Percentiles rank a stretch among this genome's conserved stretches.
Evolutionary conservation across 1,140 invertebrate species (phyloP).

Genomic region (Papilio helenus): DNA sequence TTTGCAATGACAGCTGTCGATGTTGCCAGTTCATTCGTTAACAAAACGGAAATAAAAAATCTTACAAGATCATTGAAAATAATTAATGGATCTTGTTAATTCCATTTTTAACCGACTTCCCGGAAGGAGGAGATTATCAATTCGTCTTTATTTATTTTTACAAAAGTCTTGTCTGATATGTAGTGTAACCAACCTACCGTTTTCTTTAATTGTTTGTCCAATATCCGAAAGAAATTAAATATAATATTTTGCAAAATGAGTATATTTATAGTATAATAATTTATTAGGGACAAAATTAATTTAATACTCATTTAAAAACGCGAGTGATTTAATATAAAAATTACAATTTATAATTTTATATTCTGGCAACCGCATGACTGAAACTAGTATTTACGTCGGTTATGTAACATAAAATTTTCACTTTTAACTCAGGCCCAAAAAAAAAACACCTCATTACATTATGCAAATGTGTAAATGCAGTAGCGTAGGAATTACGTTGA

Average conservation of each 20-base stretch:
- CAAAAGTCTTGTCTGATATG: no score
- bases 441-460: constrained; percentile 16
- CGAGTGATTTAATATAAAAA: not conserved
- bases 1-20: not conserved
- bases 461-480: constrained; percentile 9
- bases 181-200: no score
- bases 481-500: not conserved
- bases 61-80: not conserved
- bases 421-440: constrained; percentile 2
- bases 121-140: no score
- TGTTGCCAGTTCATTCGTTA: not conserved
- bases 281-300: not conserved
- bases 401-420: constrained; percentile 10
- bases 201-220: no score
- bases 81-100: not conserved
- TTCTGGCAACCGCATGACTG: not conserved
- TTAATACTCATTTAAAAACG: not conserved
- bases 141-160: no score
- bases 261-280: no score
- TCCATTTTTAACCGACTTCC: no score
- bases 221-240: no score
- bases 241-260: no score
- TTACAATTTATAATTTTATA: not conserved
- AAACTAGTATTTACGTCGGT: not conserved
- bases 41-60: not conserved